phyloP scores from a whole-genome alignment of 2,797 vertebrate genomes.

The Hemibagrus guttatus region DNA sequence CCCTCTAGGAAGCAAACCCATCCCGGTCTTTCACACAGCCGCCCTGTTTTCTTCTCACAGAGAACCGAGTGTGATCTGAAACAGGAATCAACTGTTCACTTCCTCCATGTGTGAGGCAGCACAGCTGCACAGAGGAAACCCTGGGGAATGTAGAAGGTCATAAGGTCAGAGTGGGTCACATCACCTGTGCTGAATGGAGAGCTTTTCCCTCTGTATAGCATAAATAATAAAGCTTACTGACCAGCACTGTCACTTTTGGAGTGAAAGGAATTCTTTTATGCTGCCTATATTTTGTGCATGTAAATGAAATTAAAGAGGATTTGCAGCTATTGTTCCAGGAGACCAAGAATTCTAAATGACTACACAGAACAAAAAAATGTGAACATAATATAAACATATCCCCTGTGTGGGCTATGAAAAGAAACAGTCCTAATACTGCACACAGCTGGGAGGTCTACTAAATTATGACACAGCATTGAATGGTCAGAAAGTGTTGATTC shows the following conservation, averaged over 20 bases:
- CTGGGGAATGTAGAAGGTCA: slow-evolving; percentile 12
- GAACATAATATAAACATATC: not conserved
- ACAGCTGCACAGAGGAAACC: slow-evolving; percentile 16
- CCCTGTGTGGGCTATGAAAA: not conserved
- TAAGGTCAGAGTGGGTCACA: slow-evolving; percentile 15
- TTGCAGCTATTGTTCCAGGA: not conserved
- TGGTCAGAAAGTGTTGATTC: not conserved
- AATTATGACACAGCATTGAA: not conserved
- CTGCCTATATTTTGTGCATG: not conserved
- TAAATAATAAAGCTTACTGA: not conserved
- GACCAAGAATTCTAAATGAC: not conserved
- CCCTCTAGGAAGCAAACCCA: slow-evolving; percentile 52
- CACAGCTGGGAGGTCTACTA: not conserved
- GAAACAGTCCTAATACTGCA: not conserved
- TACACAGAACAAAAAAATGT: not conserved
- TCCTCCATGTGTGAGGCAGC: slow-evolving; percentile 38
- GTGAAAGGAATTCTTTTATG: not conserved
- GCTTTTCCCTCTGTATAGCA: not conserved
- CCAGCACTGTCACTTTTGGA: not conserved
- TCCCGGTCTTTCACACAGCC: slow-evolving; percentile 28
- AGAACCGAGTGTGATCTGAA: slow-evolving; percentile 39
- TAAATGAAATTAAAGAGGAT: not conserved
- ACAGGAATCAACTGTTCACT: slow-evolving; percentile 43
- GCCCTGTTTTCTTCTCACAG: slow-evolving; percentile 36
- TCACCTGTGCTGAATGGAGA: slow-evolving; percentile 24